Evolutionary conservation across 2,797 vertebrate genomes (phyloP).

Genomic region (Scomberomorus guttatus): DNA sequence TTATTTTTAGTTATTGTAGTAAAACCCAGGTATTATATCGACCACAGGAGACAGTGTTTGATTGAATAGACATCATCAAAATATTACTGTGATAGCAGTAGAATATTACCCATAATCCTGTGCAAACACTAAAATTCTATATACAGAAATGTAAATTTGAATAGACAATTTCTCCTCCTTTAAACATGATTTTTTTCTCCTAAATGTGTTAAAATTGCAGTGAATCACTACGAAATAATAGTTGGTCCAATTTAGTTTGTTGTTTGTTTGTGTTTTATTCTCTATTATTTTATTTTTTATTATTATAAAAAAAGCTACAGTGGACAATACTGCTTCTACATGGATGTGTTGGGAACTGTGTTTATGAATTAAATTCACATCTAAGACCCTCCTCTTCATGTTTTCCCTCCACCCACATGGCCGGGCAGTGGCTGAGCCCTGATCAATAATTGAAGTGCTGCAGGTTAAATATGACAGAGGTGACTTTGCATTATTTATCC

Average conservation of each 20-base stretch:
- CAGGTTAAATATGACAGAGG: slow-evolving; percentile 77
- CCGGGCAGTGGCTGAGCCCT: background rate
- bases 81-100: background rate
- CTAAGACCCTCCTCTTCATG: slow-evolving; percentile 54
- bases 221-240: too few species aligned
- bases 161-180: too few species aligned
- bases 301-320: background rate
- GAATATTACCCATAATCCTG: slow-evolving; percentile 6
- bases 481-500: slow-evolving; percentile 77
- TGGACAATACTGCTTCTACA: background rate
- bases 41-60: too few species aligned
- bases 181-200: too few species aligned
- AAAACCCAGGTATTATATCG: background rate
- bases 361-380: background rate
- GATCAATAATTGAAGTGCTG: slow-evolving; percentile 75
- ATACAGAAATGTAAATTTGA: too few species aligned
- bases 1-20: background rate
- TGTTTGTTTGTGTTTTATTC: too few species aligned
- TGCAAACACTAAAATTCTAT: background rate
- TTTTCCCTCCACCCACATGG: slow-evolving; percentile 23
- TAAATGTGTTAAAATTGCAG: too few species aligned
- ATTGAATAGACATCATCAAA: background rate
- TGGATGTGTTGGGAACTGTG: background rate
- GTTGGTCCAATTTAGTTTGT: too few species aligned
- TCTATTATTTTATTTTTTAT: too few species aligned